Conservation (phyloP, 2,888 invertebrate genomes). For the Ectobius pallidus region DNA sequence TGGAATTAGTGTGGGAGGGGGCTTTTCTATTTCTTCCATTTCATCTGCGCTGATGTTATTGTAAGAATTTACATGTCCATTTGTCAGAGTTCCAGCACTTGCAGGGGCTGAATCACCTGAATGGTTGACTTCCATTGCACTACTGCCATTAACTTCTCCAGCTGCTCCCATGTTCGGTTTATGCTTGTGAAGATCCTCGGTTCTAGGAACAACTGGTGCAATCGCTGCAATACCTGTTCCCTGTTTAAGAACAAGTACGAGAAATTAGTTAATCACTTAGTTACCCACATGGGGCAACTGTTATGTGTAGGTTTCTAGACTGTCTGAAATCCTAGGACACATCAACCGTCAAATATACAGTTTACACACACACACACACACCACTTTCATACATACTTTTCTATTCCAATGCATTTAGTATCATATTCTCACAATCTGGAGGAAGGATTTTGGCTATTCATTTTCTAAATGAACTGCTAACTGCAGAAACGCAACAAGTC, state of each 20-base stretch:
- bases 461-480: no score
- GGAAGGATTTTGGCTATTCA: no score
- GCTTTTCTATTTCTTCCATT: conserved; percentile 30
- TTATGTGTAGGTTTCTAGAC: no score
- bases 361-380: no score
- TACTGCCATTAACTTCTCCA: conserved; percentile 5
- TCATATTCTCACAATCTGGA: no score
- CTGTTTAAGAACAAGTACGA: conserved; percentile 1
- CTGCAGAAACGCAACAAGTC: no score
- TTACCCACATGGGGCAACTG: no score
- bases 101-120: conserved; percentile 9
- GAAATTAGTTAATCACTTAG: background rate
- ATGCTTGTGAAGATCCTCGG: conserved; percentile 20
- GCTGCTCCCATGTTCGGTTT: background rate
- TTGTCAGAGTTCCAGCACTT: background rate
- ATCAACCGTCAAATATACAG: no score
- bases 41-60: conserved; percentile 9
- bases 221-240: conserved; percentile 17
- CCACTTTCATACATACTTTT: no score
- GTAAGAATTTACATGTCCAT: conserved; percentile 9
- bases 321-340: no score
- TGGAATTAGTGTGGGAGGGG: conserved; percentile 21
- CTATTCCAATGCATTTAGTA: no score
- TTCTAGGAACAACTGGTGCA: background rate
- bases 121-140: background rate